phyloP scores from a whole-genome alignment of 2,113 vertebrate genomes.

The Tachuris rubrigastra region DNA sequence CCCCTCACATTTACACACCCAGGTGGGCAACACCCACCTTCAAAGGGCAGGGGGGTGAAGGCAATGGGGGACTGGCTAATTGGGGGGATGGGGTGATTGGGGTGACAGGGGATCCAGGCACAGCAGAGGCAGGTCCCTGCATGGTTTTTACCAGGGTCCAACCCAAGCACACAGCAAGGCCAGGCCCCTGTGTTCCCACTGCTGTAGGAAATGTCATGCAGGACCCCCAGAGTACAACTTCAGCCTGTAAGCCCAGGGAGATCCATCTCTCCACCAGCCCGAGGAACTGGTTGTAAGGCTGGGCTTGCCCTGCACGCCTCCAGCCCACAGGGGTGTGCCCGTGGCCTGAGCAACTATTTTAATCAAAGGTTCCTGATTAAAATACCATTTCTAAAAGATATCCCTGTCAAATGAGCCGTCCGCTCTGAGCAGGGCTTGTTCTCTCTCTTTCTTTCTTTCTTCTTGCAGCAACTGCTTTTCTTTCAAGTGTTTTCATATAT shows the following conservation, averaged over 20 bases:
- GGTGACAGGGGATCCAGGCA: background rate
- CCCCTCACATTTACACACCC: accelerated
- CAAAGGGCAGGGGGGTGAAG: background rate
- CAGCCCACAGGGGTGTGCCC: constrained; percentile 3
- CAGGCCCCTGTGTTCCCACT: background rate
- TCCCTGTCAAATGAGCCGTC: accelerated
- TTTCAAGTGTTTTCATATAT: background rate
- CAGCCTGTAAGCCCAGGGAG: background rate
- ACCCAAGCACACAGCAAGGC: accelerated
- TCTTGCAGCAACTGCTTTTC: background rate
- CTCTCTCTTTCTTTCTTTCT: background rate
- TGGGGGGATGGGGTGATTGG: background rate
- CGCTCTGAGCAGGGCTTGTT: accelerated
- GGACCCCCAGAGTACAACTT: background rate
- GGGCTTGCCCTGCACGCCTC: background rate
- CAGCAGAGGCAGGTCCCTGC: background rate
- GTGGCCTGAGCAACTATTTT: background rate
- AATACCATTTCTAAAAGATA: constrained; percentile 5
- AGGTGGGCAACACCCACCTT: background rate
- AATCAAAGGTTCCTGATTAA: constrained; percentile 32
- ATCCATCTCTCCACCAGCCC: background rate
- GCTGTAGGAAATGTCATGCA: background rate
- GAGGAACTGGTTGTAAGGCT: background rate
- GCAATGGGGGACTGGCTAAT: accelerated
- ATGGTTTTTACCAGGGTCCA: background rate